Percentiles rank a stretch among this genome's conserved stretches.
phyloP scores from a whole-genome alignment of 2,888 invertebrate species.

The Euspilapteryx auroguttella region DNA sequence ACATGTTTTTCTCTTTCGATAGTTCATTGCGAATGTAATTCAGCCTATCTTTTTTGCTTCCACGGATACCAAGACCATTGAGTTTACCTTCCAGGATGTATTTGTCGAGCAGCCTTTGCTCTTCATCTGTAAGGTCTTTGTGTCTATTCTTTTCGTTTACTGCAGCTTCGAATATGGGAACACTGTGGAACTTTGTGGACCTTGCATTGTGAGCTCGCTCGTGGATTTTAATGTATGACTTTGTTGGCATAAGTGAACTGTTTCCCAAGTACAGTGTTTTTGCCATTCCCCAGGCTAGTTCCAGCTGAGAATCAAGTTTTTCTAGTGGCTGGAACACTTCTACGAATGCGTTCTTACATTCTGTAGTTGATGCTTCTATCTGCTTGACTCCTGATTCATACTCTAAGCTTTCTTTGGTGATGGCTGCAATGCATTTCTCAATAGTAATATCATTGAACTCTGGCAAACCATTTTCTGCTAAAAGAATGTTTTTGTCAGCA shows the following conservation, averaged over 20 bases:
- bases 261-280: slow-evolving; percentile 83
- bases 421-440: slow-evolving; percentile 82
- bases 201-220: slow-evolving; percentile 76
- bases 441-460: slow-evolving; percentile 80
- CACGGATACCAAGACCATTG: slow-evolving; percentile 74
- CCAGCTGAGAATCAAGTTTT: slow-evolving; percentile 69
- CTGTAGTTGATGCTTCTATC: slow-evolving; percentile 57
- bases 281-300: slow-evolving; percentile 85
- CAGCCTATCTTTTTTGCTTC: slow-evolving; percentile 43
- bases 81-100: slow-evolving; percentile 80
- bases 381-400: slow-evolving; percentile 76
- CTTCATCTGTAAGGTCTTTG: slow-evolving; percentile 56
- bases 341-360: slow-evolving; percentile 64
- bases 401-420: slow-evolving; percentile 80
- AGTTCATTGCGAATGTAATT: slow-evolving; percentile 50
- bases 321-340: slow-evolving; percentile 78
- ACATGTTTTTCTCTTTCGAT: slow-evolving; percentile 61
- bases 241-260: slow-evolving; percentile 77
- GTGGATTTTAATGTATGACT: slow-evolving; percentile 77
- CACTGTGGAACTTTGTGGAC: slow-evolving; percentile 72
- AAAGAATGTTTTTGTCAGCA: slow-evolving; percentile 72
- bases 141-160: slow-evolving; percentile 54
- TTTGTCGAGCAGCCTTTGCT: slow-evolving; percentile 74
- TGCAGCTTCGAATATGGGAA: slow-evolving; percentile 69
- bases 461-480: slow-evolving; percentile 75